Percentiles rank a stretch among this genome's conserved stretches.
phyloP scores from a whole-genome alignment of 2,797 vertebrate genomes.

The Anguilla obscura region DNA sequence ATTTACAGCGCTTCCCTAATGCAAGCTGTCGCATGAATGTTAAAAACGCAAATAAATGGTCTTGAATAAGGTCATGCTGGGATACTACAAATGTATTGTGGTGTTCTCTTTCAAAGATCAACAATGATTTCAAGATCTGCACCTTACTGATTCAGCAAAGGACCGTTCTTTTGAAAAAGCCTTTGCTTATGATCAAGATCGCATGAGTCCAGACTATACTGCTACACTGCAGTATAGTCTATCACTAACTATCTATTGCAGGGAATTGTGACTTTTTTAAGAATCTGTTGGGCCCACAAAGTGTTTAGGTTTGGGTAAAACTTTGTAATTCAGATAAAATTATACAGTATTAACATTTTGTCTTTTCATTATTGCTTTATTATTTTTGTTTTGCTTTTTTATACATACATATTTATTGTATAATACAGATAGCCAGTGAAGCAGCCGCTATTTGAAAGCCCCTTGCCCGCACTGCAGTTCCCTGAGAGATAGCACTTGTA shows the following conservation, averaged over 20 bases:
- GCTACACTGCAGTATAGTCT: background rate
- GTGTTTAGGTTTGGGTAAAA: background rate
- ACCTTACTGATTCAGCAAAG: background rate
- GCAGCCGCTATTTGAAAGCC: background rate
- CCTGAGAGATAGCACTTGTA: background rate
- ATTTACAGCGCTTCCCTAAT: slow-evolving; percentile 25
- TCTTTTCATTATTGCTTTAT: background rate
- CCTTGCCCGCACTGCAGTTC: background rate
- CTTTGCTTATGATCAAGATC: background rate
- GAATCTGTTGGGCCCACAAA: background rate
- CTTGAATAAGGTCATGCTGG: slow-evolving; percentile 23
- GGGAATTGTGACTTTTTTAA: background rate
- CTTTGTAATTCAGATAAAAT: background rate
- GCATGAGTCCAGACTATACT: background rate
- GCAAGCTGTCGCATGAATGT: background rate
- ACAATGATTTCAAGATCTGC: background rate
- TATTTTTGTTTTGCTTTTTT: background rate
- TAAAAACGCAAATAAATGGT: background rate
- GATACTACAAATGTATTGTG: slow-evolving; percentile 5
- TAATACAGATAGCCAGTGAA: background rate
- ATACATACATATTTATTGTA: background rate
- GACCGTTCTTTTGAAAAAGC: background rate
- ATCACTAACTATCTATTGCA: background rate
- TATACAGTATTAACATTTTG: background rate
- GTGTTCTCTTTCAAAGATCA: background rate